Conservation (phyloP, 2,797 vertebrate genomes). For the Schizopygopsis malacanthus region DNA sequence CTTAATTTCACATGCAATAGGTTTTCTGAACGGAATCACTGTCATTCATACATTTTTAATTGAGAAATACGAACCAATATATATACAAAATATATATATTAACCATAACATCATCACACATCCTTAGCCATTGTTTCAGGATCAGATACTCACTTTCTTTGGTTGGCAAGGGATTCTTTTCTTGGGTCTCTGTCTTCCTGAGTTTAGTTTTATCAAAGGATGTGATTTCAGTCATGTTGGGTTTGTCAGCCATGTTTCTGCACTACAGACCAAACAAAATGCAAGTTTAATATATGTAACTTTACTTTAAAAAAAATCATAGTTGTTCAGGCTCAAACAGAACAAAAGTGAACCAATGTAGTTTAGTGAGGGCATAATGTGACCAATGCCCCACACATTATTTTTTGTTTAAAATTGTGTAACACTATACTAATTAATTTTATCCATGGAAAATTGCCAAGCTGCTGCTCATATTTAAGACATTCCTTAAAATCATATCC, state of each 20-base stretch:
- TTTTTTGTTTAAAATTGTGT: neutral
- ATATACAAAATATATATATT: neutral
- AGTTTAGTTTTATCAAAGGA: conserved; percentile 86
- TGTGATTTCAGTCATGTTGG: conserved; percentile 84
- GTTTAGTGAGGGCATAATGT: neutral
- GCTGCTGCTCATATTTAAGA: neutral
- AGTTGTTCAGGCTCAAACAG: neutral
- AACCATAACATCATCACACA: neutral
- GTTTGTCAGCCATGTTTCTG: conserved; percentile 80
- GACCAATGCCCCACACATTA: neutral
- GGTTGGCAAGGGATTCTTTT: conserved; percentile 83
- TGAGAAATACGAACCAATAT: neutral
- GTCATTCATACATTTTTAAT: neutral
- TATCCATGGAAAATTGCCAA: neutral
- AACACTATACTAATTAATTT: neutral
- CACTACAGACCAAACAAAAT: conserved; percentile 16
- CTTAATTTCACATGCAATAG: neutral
- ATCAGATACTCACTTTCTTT: conserved; percentile 80
- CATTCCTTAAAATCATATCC: neutral
- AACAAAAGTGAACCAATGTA: neutral
- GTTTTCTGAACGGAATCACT: neutral
- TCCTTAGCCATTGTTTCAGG: neutral
- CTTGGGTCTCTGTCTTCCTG: conserved; percentile 85
- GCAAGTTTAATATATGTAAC: neutral
- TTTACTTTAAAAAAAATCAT: neutral